These are phyloP conservation scores for Drosophila longiperda DNA, from an alignment of 2,888 invertebrate genomes.

Conservation along the genomic window DNA sequence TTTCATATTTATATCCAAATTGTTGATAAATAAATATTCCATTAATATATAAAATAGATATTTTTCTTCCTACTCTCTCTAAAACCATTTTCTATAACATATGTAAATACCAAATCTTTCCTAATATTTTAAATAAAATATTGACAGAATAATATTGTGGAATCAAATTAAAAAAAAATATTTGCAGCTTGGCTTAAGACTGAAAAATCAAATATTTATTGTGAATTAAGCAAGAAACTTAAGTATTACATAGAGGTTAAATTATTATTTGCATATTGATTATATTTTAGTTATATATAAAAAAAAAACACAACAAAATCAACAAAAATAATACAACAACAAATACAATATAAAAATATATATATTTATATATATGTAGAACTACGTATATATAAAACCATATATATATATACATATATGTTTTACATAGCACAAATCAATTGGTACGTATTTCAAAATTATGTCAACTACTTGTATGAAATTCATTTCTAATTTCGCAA, in stretches of 20 bases:
- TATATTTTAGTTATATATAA: constrained; percentile 28
- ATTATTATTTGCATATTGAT: constrained; percentile 47
- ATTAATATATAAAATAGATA: background rate
- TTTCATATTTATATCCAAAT: background rate
- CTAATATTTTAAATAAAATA: background rate
- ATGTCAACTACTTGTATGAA: constrained; percentile 58
- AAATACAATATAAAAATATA: constrained; percentile 33
- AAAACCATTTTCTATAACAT: background rate
- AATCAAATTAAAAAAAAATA: background rate
- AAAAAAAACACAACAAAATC: constrained; percentile 26
- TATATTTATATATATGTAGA: constrained; percentile 44
- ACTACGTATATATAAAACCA: constrained; percentile 39
- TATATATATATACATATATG: constrained; percentile 54
- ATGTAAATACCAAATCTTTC: background rate
- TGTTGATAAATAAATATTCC: background rate
- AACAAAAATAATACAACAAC: constrained; percentile 37
- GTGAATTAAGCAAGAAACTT: constrained; percentile 26
- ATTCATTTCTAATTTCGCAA: constrained; percentile 60
- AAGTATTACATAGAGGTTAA: constrained; percentile 7
- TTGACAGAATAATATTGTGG: background rate
- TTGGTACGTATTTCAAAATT: constrained; percentile 84
- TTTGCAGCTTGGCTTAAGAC: background rate
- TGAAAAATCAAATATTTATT: background rate
- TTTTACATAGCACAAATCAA: constrained; percentile 78
- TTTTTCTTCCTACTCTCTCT: background rate